These are phyloP conservation scores for Sthenelais limicola DNA, from an alignment of 2,888 invertebrate species.

Conservation along the genomic window DNA sequence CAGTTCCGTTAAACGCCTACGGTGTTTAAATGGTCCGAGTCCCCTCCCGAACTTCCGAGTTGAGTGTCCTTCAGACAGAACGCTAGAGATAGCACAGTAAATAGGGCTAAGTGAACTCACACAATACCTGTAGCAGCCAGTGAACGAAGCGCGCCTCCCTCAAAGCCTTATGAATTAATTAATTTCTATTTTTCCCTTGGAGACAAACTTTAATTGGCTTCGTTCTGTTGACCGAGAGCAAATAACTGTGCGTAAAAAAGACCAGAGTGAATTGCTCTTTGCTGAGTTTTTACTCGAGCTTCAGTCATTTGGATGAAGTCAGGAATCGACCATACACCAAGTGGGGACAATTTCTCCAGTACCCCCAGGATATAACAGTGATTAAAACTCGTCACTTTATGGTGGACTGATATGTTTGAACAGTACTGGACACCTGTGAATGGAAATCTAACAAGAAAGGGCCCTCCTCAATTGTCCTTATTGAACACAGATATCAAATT, in stretches of 20 bases:
- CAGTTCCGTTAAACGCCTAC: constrained; percentile 14
- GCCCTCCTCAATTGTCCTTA: not conserved
- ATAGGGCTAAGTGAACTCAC: too few relatives aligned
- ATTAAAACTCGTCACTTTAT: not conserved
- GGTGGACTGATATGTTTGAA: constrained; percentile 34
- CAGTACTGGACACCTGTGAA: constrained; percentile 26
- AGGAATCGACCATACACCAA: constrained; percentile 12
- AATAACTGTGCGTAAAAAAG: constrained; percentile 29
- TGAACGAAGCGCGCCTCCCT: not conserved
- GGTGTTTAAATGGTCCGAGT: constrained; percentile 31
- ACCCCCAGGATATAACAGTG: constrained; percentile 4
- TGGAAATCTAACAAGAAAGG: constrained; percentile 26
- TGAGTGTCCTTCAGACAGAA: too few relatives aligned
- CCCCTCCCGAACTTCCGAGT: too few relatives aligned
- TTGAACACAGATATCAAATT: not conserved
- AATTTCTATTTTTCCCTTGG: constrained; percentile 13
- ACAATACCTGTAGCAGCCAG: too few relatives aligned
- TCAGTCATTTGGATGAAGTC: constrained; percentile 18
- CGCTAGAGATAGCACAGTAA: too few relatives aligned
- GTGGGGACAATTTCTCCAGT: constrained; percentile 21
- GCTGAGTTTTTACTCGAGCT: constrained; percentile 14
- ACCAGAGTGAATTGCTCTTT: constrained; percentile 23
- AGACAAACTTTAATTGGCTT: constrained; percentile 28
- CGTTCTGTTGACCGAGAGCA: constrained; percentile 37
- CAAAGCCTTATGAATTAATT: constrained; percentile 25